Base-by-base conservation (phyloP, 2,113 vertebrate species). In the Psophia crepitans region DNA sequence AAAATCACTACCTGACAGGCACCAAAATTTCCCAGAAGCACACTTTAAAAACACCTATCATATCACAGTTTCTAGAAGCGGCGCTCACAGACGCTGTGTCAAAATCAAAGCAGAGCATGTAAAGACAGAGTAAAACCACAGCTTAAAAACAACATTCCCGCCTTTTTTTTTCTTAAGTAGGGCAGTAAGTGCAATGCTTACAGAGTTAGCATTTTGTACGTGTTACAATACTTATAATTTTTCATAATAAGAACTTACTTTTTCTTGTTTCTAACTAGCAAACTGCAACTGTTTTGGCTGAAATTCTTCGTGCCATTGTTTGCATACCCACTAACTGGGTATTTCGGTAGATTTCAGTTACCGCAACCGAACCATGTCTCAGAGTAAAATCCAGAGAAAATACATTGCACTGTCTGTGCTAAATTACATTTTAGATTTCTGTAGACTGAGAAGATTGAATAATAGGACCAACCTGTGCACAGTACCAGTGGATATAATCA, bases 1-100 rank as follows among this genome's bases (percentile, higher is more conserved):
- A 73, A 65, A 84, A 84, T 89, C 35, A 56, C 57, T 83, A 83
- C 70, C 78, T 69, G 63, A 76, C 56, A 91, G 43, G 64, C 66
- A 83, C 12, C 28, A 49, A 74, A 53, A 58, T 88, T 97, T 96
- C 94, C 87, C 87, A 90, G 95, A 93, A 94, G 30, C 35, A 20
- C 22, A 24, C 43, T 86, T 41, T 56, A 30, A 78, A 90, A 87
- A 27, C 39, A 39, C 6, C 17, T 56, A 56, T 57, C 0, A 0
- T 68, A 64, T n/a, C 35, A 66, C 9, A 33, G 44, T 14, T 87
- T 93, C 78, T 35, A 82, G 69, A 80, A 76, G 28, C 0, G 0
- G 28, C 0, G 0, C 44, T 78, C 8, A 28, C 21, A 46, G 6
- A 48, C 33, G 30, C 65, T 79, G 9, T 69, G 76, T 83, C 54